Conservation (phyloP, 2,797 vertebrate species). For the Acanthurus leucopareius region DNA sequence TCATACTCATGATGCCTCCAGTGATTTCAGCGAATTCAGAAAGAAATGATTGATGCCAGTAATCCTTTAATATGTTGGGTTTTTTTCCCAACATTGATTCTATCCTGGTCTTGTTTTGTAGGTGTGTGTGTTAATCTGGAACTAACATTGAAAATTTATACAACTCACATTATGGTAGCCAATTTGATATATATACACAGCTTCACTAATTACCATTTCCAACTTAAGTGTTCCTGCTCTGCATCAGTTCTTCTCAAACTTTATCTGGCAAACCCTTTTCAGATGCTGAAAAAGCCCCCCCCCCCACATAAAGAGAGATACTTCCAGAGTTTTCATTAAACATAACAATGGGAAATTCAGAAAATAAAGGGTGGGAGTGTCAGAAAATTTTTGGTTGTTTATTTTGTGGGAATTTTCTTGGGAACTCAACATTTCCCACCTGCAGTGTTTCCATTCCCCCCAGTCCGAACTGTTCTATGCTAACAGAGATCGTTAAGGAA, state of each 20-base stretch:
- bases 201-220: neutral
- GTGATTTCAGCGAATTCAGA: slow-evolving; percentile 14
- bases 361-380: too few relatives aligned
- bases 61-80: neutral
- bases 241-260: neutral
- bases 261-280: too few relatives aligned
- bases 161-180: neutral
- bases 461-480: too few relatives aligned
- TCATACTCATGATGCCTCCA: slow-evolving; percentile 1
- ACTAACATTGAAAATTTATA: neutral
- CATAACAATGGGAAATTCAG: too few relatives aligned
- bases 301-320: too few relatives aligned
- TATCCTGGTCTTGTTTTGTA: neutral
- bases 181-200: neutral
- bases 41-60: neutral
- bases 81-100: neutral
- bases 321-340: too few relatives aligned
- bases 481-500: neutral
- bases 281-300: too few relatives aligned
- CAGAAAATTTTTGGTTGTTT: too few relatives aligned
- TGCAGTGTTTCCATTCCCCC: too few relatives aligned
- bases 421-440: too few relatives aligned
- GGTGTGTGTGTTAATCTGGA: neutral
- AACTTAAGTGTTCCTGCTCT: neutral
- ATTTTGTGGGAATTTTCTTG: too few relatives aligned